Conservation (phyloP, 2,797 vertebrate genomes). For the Falco rusticolus region DNA sequence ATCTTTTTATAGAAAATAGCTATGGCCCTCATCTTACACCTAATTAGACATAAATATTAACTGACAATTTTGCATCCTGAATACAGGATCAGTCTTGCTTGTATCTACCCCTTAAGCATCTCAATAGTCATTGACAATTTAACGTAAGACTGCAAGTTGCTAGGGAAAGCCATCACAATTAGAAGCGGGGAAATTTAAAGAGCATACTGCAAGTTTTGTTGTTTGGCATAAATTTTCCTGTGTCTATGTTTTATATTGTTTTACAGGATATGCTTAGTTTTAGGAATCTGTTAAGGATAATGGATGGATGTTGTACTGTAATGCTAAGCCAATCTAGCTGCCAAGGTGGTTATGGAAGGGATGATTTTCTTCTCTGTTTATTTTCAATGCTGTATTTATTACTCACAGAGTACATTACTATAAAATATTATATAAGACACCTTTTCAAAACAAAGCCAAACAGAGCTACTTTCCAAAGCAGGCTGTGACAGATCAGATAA, state of each 20-base stretch:
- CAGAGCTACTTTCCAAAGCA: slow-evolving; percentile 20
- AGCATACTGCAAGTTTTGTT: background rate
- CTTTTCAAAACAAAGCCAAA: slow-evolving; percentile 18
- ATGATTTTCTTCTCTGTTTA: slow-evolving; percentile 1
- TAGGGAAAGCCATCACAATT: slow-evolving; percentile 10
- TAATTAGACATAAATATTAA: slow-evolving; percentile 47
- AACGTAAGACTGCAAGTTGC: background rate
- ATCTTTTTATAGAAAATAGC: slow-evolving; percentile 7
- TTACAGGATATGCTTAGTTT: background rate
- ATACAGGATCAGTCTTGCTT: slow-evolving; percentile 27
- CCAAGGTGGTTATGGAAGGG: slow-evolving; percentile 22
- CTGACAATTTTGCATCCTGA: background rate
- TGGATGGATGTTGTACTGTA: background rate
- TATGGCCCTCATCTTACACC: background rate
- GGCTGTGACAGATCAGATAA: slow-evolving; percentile 1
- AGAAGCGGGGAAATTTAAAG: slow-evolving; percentile 33
- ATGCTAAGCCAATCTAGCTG: background rate
- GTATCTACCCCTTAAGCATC: background rate
- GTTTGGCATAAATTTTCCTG: background rate
- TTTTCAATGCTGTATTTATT: slow-evolving; percentile 46
- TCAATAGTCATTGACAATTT: background rate
- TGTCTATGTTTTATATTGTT: background rate
- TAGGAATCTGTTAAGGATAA: slow-evolving; percentile 26
- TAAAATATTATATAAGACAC: slow-evolving; percentile 21
- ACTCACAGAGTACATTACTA: slow-evolving; percentile 11